Evolutionary conservation across 2,797 vertebrate genomes (phyloP), one percentile per base, ranked within the genome.

Genomic region (Periophthalmus magnuspinnatus): DNA sequence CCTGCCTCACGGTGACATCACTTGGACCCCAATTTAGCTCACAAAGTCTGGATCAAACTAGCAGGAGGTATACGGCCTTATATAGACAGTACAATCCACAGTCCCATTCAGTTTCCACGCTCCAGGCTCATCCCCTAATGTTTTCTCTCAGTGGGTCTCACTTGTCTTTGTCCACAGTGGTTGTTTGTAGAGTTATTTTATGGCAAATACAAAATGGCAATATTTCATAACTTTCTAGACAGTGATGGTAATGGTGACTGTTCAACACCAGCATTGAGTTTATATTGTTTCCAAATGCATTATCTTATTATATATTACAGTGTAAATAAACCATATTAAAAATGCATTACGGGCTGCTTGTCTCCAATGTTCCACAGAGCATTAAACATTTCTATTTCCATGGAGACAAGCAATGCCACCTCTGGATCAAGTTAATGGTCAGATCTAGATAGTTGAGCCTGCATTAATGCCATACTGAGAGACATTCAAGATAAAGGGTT

Each of bases 21-120:
- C 77, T 83, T 65, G 71, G 86, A 87, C 87, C 83, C 64, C 86
- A 89, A 89, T 90, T 89, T 87, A 84, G 75, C 80, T 86, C 84
- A 89, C 87, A 88, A 86, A 88, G 85, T 76, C 63, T 71, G 70
- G 84, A 84, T 88, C 86, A 87, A 74, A 79, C 45, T 69, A 72
- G 75, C 72, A 57, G 79, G 74, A 83, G 80, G 54, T 56, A 81
- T 73, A 24, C 34, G 73, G 73, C 72, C 75, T 78, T 71, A 83
- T 71, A 70, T 72, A 21, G 48, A 68, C 68, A 82, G 21, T 55
- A 21, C 50, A 55, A 55, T 55, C 8, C 50, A 52, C 50, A 21
- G 3, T 21, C 52, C 67, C 75, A 17, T 76, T 79, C 70, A 68
- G 60, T 70, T 36, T 52, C 36, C 55, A 9, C 5, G 54, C 75